phyloP scores from a whole-genome alignment of 1,140 invertebrate genomes.

The Ceratosolen solmsi region DNA sequence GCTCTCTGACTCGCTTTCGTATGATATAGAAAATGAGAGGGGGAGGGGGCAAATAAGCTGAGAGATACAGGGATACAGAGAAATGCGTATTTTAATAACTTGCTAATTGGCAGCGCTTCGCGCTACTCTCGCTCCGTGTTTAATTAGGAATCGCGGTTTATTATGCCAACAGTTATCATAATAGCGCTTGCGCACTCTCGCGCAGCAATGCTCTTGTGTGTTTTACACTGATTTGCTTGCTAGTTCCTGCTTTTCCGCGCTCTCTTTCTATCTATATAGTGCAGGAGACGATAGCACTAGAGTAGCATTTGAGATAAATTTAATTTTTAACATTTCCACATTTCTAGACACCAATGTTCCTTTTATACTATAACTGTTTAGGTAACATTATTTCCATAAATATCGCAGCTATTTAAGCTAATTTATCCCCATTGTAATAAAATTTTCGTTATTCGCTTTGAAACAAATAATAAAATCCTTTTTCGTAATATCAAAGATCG shows the following conservation, averaged over 20 bases:
- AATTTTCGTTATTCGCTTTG: neutral
- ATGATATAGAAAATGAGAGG: conserved; percentile 15
- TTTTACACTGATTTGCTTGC: conserved; percentile 32
- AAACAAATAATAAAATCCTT: neutral
- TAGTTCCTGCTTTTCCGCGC: neutral
- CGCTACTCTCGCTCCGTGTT: conserved; percentile 28
- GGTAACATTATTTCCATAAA: neutral
- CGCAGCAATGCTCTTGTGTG: neutral
- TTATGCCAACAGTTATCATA: conserved; percentile 52
- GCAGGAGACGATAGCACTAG: neutral
- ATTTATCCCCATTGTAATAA: neutral
- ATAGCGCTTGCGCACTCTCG: conserved; percentile 18
- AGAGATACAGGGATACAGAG: conserved; percentile 4
- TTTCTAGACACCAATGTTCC: neutral
- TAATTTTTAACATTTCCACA: neutral
- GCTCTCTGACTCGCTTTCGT: neutral
- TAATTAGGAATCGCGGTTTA: conserved; percentile 52
- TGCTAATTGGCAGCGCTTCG: conserved; percentile 44
- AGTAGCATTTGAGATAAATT: neutral
- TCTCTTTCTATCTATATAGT: neutral
- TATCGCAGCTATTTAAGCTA: neutral
- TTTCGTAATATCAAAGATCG: neutral
- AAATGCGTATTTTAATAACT: conserved; percentile 49
- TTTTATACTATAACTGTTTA: neutral
- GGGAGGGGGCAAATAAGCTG: neutral